phyloP scores from a whole-genome alignment of 2,797 vertebrate species.

The Amniataba percoides region DNA sequence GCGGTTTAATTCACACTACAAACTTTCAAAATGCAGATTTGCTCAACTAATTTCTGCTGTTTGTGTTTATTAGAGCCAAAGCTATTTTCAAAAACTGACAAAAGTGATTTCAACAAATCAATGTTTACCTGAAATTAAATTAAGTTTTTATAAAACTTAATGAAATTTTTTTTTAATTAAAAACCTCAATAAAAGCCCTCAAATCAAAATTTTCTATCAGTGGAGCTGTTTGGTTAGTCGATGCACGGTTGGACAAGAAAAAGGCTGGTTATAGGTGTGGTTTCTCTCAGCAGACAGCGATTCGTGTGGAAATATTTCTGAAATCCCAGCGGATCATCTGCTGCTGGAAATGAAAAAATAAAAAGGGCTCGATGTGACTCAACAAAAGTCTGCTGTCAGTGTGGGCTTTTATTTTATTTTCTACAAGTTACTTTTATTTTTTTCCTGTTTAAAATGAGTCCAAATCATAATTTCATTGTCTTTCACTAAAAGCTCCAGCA shows the following conservation, averaged over 20 bases:
- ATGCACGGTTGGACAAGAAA: not conserved
- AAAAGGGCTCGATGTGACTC: slow-evolving; percentile 23
- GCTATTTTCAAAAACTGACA: too few relatives aligned
- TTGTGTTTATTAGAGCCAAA: too few relatives aligned
- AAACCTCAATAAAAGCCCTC: too few relatives aligned
- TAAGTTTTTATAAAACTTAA: too few relatives aligned
- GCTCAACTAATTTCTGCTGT: too few relatives aligned
- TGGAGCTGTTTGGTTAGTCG: not conserved
- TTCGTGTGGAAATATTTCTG: slow-evolving; percentile 27
- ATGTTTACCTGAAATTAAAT: too few relatives aligned
- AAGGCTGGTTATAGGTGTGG: not conserved
- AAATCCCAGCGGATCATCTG: slow-evolving; percentile 28
- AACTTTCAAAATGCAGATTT: too few relatives aligned
- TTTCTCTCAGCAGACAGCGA: not conserved
- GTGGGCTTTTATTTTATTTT: not conserved
- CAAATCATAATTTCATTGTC: not conserved
- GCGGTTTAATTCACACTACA: too few relatives aligned
- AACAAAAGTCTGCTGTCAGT: not conserved
- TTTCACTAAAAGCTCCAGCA: too few relatives aligned
- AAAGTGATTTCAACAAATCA: too few relatives aligned
- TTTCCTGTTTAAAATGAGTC: not conserved
- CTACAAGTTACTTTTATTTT: not conserved
- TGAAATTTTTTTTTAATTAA: too few relatives aligned
- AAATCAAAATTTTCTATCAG: too few relatives aligned
- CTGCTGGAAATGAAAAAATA: not conserved